Evolutionary conservation across 2,113 vertebrate species (phyloP).

Genomic region (Fregata magnificens): DNA sequence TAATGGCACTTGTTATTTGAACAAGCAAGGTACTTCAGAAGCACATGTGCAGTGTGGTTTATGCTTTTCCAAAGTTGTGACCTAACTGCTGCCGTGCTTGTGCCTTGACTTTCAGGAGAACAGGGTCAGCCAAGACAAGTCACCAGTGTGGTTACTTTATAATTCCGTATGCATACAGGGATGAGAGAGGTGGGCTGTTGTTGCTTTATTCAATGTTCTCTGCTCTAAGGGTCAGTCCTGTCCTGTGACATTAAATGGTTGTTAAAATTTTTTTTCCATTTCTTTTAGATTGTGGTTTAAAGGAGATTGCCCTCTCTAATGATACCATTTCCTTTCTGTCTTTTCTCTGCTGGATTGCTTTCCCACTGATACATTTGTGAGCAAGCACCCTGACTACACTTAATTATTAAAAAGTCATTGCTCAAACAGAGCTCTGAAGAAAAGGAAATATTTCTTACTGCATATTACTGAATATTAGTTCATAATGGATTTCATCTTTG

Average conservation of each 20-base stretch:
- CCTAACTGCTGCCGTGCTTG: neutral
- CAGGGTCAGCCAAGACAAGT: neutral
- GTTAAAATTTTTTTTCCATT: neutral
- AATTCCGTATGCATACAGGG: neutral
- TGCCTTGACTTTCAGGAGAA: neutral
- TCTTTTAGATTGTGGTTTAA: neutral
- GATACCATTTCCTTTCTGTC: neutral
- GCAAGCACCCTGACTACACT: neutral
- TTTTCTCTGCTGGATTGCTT: neutral
- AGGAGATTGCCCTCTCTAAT: neutral
- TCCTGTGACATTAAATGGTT: neutral
- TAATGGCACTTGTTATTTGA: neutral
- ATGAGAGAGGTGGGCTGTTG: neutral
- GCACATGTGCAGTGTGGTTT: neutral
- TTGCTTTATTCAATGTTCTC: neutral
- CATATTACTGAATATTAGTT: neutral
- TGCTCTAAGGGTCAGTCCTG: neutral
- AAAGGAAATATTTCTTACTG: neutral
- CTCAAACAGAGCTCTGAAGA: neutral
- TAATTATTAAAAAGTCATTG: slow-evolving; percentile 26
- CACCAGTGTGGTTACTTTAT: neutral
- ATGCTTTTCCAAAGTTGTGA: neutral
- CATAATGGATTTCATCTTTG: neutral
- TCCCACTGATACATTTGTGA: neutral
- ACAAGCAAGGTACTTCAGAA: neutral